A percentile compares a stretch with the other conserved stretches of the same genome.
Conservation (phyloP, 2,888 invertebrate species). For the Theristus sp. region DNA sequence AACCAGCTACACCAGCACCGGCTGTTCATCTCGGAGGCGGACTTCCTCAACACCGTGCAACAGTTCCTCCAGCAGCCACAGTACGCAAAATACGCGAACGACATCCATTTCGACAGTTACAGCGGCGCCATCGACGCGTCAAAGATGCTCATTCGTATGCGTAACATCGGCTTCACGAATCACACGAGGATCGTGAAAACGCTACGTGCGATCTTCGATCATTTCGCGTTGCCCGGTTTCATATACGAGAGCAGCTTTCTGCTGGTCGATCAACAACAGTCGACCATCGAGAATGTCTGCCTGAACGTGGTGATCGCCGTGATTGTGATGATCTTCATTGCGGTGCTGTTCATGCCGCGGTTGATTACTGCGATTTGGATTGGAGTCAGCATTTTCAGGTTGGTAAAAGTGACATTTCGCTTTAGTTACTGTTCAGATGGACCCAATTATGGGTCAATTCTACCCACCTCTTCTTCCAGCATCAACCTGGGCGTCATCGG, state of each 20-base stretch:
- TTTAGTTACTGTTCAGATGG: too few relatives aligned
- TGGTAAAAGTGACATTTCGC: too few relatives aligned
- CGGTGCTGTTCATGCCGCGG: slow-evolving; percentile 69
- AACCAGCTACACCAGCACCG: slow-evolving; percentile 6
- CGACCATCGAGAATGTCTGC: slow-evolving; percentile 18
- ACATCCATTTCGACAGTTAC: slow-evolving; percentile 11
- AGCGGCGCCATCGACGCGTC: not conserved
- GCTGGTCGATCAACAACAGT: slow-evolving; percentile 23
- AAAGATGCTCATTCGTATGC: slow-evolving; percentile 18
- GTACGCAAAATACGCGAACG: slow-evolving; percentile 16
- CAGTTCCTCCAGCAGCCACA: slow-evolving; percentile 15
- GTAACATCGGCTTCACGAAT: slow-evolving; percentile 16
- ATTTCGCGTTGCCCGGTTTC: not conserved
- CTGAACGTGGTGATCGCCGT: slow-evolving; percentile 60
- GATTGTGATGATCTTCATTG: slow-evolving; percentile 10
- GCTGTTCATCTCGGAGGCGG: slow-evolving; percentile 6
- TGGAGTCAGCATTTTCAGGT: slow-evolving; percentile 58
- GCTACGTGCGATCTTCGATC: slow-evolving; percentile 3
- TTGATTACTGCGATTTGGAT: slow-evolving; percentile 73
- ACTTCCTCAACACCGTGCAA: slow-evolving; percentile 13
- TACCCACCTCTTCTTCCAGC: slow-evolving; percentile 46
- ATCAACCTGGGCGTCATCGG: slow-evolving; percentile 77
- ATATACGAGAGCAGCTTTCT: slow-evolving; percentile 15
- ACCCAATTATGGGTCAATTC: not conserved
- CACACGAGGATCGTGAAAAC: slow-evolving; percentile 9